Percentiles rank a stretch among this genome's conserved stretches.
phyloP scores from a whole-genome alignment of 2,888 invertebrate species.

The Anoncus sp. region DNA sequence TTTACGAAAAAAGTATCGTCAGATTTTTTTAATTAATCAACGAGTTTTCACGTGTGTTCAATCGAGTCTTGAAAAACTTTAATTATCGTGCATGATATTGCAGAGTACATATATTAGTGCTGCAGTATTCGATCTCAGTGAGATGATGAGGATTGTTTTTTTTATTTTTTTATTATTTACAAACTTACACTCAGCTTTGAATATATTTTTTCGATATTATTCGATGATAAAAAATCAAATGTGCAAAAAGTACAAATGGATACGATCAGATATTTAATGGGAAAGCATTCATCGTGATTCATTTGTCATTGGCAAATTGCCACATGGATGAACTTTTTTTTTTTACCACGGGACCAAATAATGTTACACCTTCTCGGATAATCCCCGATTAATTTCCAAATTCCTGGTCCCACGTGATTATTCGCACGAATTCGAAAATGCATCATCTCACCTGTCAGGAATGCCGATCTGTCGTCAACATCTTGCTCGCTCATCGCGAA shows the following conservation, averaged over 20 bases:
- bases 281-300: neutral
- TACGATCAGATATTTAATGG: no score
- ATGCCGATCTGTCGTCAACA: conserved; percentile 94
- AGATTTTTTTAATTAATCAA: no score
- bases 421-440: no score
- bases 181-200: neutral
- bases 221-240: neutral
- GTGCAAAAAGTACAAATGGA: no score
- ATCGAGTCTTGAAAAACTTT: no score
- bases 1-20: no score
- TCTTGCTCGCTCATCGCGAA: conserved; percentile 93
- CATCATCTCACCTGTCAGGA: conserved; percentile 91
- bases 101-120: no score
- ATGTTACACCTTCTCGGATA: neutral
- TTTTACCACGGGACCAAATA: neutral
- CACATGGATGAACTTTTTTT: neutral
- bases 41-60: no score
- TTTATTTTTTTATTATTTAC: neutral
- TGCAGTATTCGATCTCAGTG: no score
- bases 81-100: no score
- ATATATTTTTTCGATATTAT: neutral
- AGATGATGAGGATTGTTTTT: no score
- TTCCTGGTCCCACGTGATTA: no score
- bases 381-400: neutral
- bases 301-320: neutral